A percentile compares a stretch with the other conserved stretches of the same genome.
phyloP scores from a whole-genome alignment of 2,797 vertebrate genomes.

The Australoheros facetus region DNA sequence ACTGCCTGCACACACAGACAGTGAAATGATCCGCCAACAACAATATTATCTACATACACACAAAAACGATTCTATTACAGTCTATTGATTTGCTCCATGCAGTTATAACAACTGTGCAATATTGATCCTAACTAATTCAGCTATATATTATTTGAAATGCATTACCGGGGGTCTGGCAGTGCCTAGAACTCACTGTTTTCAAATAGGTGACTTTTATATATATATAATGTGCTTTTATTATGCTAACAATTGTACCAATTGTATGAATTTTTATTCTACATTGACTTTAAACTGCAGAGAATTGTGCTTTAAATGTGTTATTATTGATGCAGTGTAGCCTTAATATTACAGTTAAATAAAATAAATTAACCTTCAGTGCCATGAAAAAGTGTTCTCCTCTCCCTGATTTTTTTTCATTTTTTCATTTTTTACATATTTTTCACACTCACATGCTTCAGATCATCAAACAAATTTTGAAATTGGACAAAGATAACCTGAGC shows the following conservation, averaged over 20 bases:
- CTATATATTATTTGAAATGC: conserved; percentile 50
- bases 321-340: neutral
- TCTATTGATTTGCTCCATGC: conserved; percentile 70
- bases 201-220: neutral
- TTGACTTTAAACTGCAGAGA: neutral
- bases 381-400: no score
- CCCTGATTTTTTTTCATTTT: no score
- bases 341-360: neutral
- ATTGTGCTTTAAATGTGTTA: neutral
- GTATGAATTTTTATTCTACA: neutral
- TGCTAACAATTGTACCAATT: neutral
- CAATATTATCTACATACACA: conserved; percentile 46
- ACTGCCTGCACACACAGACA: neutral
- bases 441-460: no score
- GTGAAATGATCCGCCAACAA: conserved; percentile 38
- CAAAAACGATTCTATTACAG: conserved; percentile 63
- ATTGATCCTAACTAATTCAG: conserved; percentile 65
- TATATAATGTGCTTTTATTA: neutral
- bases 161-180: conserved; percentile 26
- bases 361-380: neutral
- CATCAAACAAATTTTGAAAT: no score
- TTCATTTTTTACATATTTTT: no score
- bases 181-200: conserved; percentile 31
- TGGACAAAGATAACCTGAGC: no score
- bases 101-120: conserved; percentile 59